Evolutionary conservation across 2,113 vertebrate species (phyloP).

Genomic region (zebrafish (Danio rerio)): GRCz12tu NC_133185.1:1300001-1300500

Average conservation of each 20-base stretch:
- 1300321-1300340: neutral
- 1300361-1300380: constrained; percentile 17
- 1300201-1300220: too few species aligned
- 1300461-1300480: neutral
- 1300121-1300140: too few species aligned
- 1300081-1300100: too few species aligned
- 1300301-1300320: neutral
- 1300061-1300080: too few species aligned
- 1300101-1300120: too few species aligned
- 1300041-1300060: too few species aligned
- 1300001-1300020: too few species aligned
- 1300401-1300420: constrained; percentile 21
- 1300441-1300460: neutral
- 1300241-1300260: neutral
- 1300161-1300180: too few species aligned
- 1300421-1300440: constrained; percentile 35
- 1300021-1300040: too few species aligned
- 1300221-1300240: too few species aligned
- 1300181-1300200: too few species aligned
- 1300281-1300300: neutral
- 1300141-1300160: too few species aligned
- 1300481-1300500: constrained; percentile 60
- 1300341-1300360: constrained; percentile 16
- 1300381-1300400: constrained; percentile 43
- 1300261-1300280: neutral